Evolutionary conservation across 2,113 vertebrate species (phyloP), one percentile per base, ranked within the genome.

Genomic region (Anguilla japonica): DNA sequence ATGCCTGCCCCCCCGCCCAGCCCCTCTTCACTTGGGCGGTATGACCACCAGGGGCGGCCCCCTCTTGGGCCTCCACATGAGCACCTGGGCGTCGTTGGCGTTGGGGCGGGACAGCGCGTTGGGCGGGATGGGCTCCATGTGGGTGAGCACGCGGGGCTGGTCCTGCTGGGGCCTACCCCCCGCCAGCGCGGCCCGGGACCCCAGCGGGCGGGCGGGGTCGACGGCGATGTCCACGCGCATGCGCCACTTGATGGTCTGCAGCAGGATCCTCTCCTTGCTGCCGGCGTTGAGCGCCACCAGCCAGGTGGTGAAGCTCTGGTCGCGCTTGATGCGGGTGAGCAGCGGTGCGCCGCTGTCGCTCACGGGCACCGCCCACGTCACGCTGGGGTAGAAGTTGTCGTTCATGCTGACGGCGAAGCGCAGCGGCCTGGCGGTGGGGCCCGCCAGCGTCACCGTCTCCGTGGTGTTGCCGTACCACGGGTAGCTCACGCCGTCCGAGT

Each of bases 291-390:
- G 97, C 43, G 98, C 98, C 92, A 99, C 98, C 85, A 99, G 96
- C 98, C 98, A 99, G 0, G 98, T 99, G 81, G 98, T 99, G 93
- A 99, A 99, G 92, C 98, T 99, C 94, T 99, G 98, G 96, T 99
- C 98, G 92, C 98, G 95, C 89, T 97, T 98, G 94, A 99, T 99
- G 93, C 97, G 96, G 0, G 98, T 99, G 89, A 99, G 96, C 93
- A 98, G 93, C 0, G 98, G 97, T 20, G 97, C 96, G 0, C 98
- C 99, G 89, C 97, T 99, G 95, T 99, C 97, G 20, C 98, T 99
- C 91, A 99, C 97, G 0, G 98, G 98, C 87, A 99, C 98, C 0
- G 98, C 98, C 98, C 98, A 99, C 0, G 98, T 99, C 93, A 99
- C 98, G 0, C 98, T 99, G 83, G 98, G 98, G 92, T 99, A 99